Evolutionary conservation across 2,888 invertebrate genomes (phyloP), one percentile per base, ranked within the genome.

Genomic region (Deroplatys truncata): DNA sequence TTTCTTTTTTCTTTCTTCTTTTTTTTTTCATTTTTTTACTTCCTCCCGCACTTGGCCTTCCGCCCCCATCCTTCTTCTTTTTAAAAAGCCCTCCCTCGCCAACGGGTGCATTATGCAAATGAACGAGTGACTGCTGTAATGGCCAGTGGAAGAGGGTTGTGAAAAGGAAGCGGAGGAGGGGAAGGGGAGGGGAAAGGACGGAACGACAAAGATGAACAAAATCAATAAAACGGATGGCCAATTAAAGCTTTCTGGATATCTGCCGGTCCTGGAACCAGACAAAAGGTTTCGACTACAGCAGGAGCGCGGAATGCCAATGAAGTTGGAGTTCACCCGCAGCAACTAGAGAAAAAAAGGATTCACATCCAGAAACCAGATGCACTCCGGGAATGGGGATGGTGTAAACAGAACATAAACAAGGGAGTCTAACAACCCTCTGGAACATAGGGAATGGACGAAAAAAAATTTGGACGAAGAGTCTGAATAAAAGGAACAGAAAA

Each of bases 151-250:
- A 28, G 56, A 72, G 87, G 87, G 87, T 84, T 28, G 87, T 15
- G 35, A 43, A 84, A 87, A 43, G 86, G 87, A 87, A n/a, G 87
- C 31, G 29, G 83, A 43, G 25, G 83, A 72, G 56, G 56, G 84
- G 83, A 87, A 82, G 87, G 87, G 82, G 87, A 56, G 16, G 87
- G 87, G 82, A 43, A 31, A 82, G 72, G 72, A 87, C 82, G 82
- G 87, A 82, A 72, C 87, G 87, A 89, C 89, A 89, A 86, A 86
- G 89, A 89, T 86, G 89, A 89, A 86, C 83, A 89, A 89, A 89
- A 89, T 89, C 89, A 89, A 89, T 89, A 89, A 84, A 84, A 35
- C 56, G 72, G 89, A 86, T 84, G 86, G 89, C 87, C 89, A 89
- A 89, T 89, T 89, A 89, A 89, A 89, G 89, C 86, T 87, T 35